Base-by-base conservation (phyloP, 2,888 invertebrate genomes). In the Dione vanillae region DNA sequence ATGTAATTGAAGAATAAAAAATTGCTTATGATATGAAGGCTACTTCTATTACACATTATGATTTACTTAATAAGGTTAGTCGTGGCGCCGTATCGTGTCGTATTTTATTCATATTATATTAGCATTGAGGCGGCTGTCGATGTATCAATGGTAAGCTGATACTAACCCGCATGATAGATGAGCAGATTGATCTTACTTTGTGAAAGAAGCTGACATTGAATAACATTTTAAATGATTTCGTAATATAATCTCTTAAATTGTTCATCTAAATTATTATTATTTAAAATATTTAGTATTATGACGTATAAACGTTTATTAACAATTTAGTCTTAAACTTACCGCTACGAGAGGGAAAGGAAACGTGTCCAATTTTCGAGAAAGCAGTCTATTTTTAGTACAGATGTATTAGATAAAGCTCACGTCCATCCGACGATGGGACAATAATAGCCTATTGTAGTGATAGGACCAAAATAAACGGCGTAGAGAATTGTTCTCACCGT, bases 41-140 rank as follows among this genome's bases (percentile, higher is more conserved):
- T 54, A 61, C 59, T 61, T 20, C 43, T 43, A 11, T 41, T 43
- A 61, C 59, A 43, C 27, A 11, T 43, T 41, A 43, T 59, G n/a
- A 61, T 61, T 61, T 27, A 43, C 27, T 61, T 27, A 27, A 61
- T 45, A 61, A 37, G 51, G 49, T 71, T 65, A 71, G 65, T 64
- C 52, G 49, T 76, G 85, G 83, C 85, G 87, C 85, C 85, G 73
- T 78, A 77, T 87, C 83, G 73, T 78, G 76, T 87, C 82, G 74
- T 80, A 76, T 88, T 85, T 61, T 82, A 86, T 80, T 75, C 69
- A 74, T 78, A 76, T 80, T 74, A 74, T 70, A 75, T 73, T 77
- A 47, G 73, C 70, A 80, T 80, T 78, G 75, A 78, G 77, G 77
- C 78, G 77, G 77, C 78, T 79, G 79, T 79, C 81, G 78, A 80